A percentile compares a stretch with the other conserved stretches of the same genome.
These are phyloP conservation scores for Nephrocerus scutellatus DNA, from an alignment of 2,888 invertebrate species.

Conservation along the genomic window DNA sequence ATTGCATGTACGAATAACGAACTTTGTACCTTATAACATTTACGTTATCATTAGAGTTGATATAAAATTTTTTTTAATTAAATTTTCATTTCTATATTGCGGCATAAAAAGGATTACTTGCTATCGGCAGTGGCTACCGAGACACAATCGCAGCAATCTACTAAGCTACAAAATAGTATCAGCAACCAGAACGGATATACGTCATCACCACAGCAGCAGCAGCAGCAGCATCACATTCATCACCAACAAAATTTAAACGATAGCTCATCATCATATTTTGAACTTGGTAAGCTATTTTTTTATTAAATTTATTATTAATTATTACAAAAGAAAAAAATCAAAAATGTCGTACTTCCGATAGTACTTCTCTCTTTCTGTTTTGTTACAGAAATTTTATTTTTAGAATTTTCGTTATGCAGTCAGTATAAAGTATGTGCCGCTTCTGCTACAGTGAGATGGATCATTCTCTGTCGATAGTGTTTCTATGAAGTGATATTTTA, in stretches of 20 bases:
- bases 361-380: conserved; percentile 1
- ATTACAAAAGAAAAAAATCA: background rate
- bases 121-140: conserved; percentile 27
- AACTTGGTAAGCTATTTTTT: conserved; percentile 12
- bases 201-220: conserved; percentile 21
- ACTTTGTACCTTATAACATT: conserved; percentile 14
- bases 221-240: conserved; percentile 16
- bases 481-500: no score
- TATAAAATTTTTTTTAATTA: conserved; percentile 6
- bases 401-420: no score
- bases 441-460: conserved; percentile 3
- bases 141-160: conserved; percentile 16
- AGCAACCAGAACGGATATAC: no score
- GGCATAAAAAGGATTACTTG: conserved; percentile 37
- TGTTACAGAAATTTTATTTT: no score
- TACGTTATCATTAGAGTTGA: conserved; percentile 5
- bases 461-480: conserved; percentile 1
- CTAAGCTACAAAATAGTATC: no score
- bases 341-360: background rate
- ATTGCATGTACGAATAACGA: background rate
- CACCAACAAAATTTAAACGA: conserved; percentile 23
- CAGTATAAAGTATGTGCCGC: conserved; percentile 7
- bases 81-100: conserved; percentile 24
- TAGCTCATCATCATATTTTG: conserved; percentile 9
- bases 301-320: background rate